These are phyloP conservation scores for Lepus timidus DNA, from an alignment of 2,113 vertebrate genomes.

Conservation along the genomic window DNA sequence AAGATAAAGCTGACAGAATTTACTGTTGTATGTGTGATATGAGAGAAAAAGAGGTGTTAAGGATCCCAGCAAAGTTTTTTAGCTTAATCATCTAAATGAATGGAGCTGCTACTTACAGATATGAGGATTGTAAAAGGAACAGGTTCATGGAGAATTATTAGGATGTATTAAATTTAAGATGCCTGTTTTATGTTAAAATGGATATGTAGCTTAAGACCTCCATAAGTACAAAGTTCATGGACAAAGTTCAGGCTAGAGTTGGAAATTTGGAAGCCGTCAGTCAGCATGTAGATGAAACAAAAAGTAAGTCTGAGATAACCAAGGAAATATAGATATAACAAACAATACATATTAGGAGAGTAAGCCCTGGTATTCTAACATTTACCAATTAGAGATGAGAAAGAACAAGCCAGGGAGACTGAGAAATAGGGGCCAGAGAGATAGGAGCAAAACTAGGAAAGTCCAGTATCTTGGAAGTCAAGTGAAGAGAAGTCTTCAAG, in stretches of 20 bases:
- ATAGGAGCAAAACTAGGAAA: not conserved
- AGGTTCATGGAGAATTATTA: not conserved
- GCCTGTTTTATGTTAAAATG: not conserved
- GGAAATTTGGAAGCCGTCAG: not conserved
- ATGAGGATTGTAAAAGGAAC: not conserved
- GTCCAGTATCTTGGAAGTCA: not conserved
- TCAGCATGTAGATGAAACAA: not conserved
- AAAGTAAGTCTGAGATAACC: not conserved
- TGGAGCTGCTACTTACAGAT: not conserved
- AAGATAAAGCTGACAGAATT: conserved; percentile 22
- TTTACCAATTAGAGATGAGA: not conserved
- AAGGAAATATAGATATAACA: not conserved
- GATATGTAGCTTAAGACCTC: not conserved
- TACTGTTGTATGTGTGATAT: not conserved
- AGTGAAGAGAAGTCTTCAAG: conserved; percentile 5
- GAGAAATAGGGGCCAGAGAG: not conserved
- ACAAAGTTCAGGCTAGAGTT: not conserved
- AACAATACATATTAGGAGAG: not conserved
- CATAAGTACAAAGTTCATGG: not conserved
- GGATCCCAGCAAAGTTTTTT: not conserved
- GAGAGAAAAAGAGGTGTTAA: not conserved
- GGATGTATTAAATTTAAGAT: not conserved
- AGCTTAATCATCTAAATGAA: not conserved
- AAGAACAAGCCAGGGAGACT: not conserved
- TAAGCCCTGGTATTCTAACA: not conserved